These are phyloP conservation scores for Samia ricini DNA, from an alignment of 1,140 invertebrate genomes.

Conservation along the genomic window DNA sequence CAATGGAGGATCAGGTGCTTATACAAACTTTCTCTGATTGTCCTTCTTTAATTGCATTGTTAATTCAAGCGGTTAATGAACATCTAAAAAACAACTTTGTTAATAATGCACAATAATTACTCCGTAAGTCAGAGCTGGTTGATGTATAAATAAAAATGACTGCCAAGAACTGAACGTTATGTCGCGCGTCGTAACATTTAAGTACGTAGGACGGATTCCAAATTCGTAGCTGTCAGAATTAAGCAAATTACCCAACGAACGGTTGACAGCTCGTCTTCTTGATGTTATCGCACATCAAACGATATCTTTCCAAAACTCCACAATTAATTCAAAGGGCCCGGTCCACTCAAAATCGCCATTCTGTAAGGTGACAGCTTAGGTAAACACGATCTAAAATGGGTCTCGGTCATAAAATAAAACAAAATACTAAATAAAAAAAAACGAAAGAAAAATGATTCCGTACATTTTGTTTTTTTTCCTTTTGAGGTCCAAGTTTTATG, in stretches of 20 bases:
- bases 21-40: no score
- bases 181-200: slow-evolving; percentile 42
- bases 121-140: slow-evolving; percentile 24
- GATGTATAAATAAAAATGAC: background rate
- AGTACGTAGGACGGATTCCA: slow-evolving; percentile 40
- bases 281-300: slow-evolving; percentile 67
- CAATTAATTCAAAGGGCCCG: slow-evolving; percentile 71
- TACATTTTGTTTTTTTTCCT: slow-evolving; percentile 65
- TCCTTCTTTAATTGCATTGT: no score
- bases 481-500: slow-evolving; percentile 76
- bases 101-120: background rate
- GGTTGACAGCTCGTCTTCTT: slow-evolving; percentile 41
- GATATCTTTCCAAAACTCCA: slow-evolving; percentile 68
- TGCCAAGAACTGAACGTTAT: slow-evolving; percentile 29
- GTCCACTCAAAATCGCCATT: slow-evolving; percentile 73
- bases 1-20: no score
- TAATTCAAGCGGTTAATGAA: no score
- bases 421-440: slow-evolving; percentile 32
- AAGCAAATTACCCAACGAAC: slow-evolving; percentile 52
- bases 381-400: slow-evolving; percentile 75
- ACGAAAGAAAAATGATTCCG: slow-evolving; percentile 55
- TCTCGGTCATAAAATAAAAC: slow-evolving; percentile 47
- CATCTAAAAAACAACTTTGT: background rate
- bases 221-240: slow-evolving; percentile 56
- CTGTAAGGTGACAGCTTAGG: slow-evolving; percentile 74